Conservation (phyloP, 2,888 invertebrate species). For the Eilema caniola region DNA sequence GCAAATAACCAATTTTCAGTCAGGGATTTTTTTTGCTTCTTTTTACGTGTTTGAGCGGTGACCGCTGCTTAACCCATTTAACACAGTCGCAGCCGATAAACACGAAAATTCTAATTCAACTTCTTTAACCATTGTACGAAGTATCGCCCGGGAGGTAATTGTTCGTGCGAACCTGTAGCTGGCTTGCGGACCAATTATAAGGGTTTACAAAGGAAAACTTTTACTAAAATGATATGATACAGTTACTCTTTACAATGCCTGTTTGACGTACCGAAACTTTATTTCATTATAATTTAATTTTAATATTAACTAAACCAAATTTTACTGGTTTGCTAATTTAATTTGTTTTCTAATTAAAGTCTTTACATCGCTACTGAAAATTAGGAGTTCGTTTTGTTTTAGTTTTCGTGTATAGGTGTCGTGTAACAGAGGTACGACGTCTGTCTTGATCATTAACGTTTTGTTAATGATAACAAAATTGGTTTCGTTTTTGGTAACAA, state of each 20-base stretch:
- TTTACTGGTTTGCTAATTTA: slow-evolving; percentile 16
- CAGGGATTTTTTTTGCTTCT: too few relatives aligned
- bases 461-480: not conserved
- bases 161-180: too few relatives aligned
- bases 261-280: slow-evolving; percentile 16
- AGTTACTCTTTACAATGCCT: not conserved
- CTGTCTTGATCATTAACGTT: not conserved
- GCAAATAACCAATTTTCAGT: too few relatives aligned
- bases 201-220: not conserved
- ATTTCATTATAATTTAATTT: slow-evolving; percentile 13
- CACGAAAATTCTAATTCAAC: too few relatives aligned
- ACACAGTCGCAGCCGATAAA: too few relatives aligned
- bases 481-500: not conserved
- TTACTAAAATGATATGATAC: slow-evolving; percentile 1
- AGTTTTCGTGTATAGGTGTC: slow-evolving; percentile 3
- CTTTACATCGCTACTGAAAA: slow-evolving; percentile 7
- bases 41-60: too few relatives aligned
- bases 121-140: too few relatives aligned
- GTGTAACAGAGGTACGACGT: not conserved
- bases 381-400: slow-evolving; percentile 3
- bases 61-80: too few relatives aligned
- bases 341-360: slow-evolving; percentile 20
- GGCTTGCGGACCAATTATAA: too few relatives aligned
- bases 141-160: too few relatives aligned
- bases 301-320: slow-evolving; percentile 6